Conservation (phyloP, 2,113 vertebrate genomes). For the Neodon shergylaensis region DNA sequence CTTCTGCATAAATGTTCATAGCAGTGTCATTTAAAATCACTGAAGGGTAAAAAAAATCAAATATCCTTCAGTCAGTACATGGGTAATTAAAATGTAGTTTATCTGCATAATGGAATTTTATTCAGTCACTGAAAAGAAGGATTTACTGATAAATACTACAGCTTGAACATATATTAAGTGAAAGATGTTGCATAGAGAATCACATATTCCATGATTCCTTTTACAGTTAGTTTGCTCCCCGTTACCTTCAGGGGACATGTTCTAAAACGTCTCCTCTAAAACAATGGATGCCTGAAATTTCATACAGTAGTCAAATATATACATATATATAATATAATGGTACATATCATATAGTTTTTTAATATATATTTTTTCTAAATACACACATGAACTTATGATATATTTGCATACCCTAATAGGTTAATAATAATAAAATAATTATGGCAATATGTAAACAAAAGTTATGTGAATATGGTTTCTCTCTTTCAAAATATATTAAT, state of each 20-base stretch:
- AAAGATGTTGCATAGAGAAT: not conserved
- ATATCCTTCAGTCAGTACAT: not conserved
- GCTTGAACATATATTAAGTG: not conserved
- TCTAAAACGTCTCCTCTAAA: not conserved
- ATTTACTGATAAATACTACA: not conserved
- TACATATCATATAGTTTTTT: not conserved
- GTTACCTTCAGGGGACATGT: not conserved
- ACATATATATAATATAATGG: not conserved
- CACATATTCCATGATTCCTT: not conserved
- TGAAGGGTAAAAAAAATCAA: not conserved
- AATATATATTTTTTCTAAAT: not conserved
- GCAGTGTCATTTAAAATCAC: not conserved
- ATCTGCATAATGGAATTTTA: not conserved
- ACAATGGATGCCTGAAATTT: not conserved
- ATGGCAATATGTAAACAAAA: not conserved
- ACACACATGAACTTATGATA: not conserved
- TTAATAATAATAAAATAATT: not conserved
- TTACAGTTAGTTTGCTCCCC: not conserved
- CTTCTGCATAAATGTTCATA: not conserved
- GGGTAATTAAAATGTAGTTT: not conserved
- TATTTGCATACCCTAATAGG: not conserved
- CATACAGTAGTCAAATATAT: not conserved
- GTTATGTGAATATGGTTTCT: not conserved
- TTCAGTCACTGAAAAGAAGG: not conserved
- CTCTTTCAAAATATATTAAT: not conserved